These are phyloP conservation scores for Ceratina calcarata DNA, from an alignment of 1,140 invertebrate species.

Conservation along the genomic window DNA sequence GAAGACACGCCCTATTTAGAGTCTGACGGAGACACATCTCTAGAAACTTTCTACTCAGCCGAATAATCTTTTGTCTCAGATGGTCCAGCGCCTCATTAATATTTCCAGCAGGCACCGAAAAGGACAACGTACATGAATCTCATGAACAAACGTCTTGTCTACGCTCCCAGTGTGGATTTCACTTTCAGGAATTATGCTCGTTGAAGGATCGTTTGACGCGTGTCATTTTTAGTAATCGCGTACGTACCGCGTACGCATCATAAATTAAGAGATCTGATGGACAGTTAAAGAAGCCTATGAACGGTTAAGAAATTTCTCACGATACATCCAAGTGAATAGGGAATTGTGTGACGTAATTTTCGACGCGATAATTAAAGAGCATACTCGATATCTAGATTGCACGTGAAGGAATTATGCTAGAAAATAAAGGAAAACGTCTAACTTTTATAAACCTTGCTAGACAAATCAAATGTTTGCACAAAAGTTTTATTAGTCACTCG, in stretches of 20 bases:
- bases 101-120: constrained; percentile 53
- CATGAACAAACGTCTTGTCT: not conserved
- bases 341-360: not conserved
- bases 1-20: constrained; percentile 45
- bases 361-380: not conserved
- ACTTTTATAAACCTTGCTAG: too few relatives aligned
- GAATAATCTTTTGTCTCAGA: constrained; percentile 57
- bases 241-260: not conserved
- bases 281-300: not conserved
- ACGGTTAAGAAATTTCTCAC: not conserved
- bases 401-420: not conserved
- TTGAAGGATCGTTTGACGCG: constrained; percentile 22
- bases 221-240: not conserved
- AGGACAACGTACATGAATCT: constrained; percentile 48
- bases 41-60: constrained; percentile 75
- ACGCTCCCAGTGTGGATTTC: constrained; percentile 61
- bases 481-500: too few relatives aligned
- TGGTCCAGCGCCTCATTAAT: constrained; percentile 70
- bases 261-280: constrained; percentile 4
- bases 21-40: constrained; percentile 57
- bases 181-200: constrained; percentile 70
- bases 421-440: not conserved
- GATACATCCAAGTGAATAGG: not conserved
- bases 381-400: not conserved
- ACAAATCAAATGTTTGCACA: too few relatives aligned